Percentiles rank a stretch among this genome's conserved stretches.
phyloP scores from a whole-genome alignment of 2,113 vertebrate genomes.

The Mesitornis unicolor region DNA sequence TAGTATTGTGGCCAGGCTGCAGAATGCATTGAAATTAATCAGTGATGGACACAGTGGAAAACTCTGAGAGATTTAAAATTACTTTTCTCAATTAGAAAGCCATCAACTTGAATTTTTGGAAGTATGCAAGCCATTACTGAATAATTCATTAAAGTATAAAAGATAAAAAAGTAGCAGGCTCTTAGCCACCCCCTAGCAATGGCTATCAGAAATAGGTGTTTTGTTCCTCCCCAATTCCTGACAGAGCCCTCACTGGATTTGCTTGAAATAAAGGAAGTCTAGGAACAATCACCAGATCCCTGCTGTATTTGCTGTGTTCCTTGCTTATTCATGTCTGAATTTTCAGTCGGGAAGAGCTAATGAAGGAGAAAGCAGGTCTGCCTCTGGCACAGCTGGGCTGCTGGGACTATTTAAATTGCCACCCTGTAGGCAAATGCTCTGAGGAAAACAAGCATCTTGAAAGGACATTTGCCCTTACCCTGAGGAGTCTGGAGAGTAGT shows the following conservation, averaged over 20 bases:
- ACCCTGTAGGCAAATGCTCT: accelerated
- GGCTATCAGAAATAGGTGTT: neutral
- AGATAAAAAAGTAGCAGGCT: neutral
- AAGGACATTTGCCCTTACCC: neutral
- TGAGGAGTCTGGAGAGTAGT: neutral
- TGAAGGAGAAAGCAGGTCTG: neutral
- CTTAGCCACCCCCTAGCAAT: neutral
- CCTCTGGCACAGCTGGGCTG: neutral
- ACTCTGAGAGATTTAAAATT: neutral
- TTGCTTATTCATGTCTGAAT: neutral
- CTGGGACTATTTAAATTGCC: neutral
- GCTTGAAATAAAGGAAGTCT: neutral
- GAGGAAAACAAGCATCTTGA: neutral
- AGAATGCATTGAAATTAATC: neutral
- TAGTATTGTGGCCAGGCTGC: neutral
- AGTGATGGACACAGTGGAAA: neutral
- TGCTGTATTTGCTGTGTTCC: neutral
- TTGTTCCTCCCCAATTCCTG: neutral
- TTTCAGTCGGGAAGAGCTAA: neutral
- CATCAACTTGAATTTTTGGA: neutral
- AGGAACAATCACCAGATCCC: neutral
- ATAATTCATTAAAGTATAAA: neutral
- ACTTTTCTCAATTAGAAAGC: neutral
- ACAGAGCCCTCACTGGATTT: neutral
- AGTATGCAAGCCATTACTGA: neutral